phyloP scores from a whole-genome alignment of 2,113 vertebrate genomes.

The Marmota monax region DNA sequence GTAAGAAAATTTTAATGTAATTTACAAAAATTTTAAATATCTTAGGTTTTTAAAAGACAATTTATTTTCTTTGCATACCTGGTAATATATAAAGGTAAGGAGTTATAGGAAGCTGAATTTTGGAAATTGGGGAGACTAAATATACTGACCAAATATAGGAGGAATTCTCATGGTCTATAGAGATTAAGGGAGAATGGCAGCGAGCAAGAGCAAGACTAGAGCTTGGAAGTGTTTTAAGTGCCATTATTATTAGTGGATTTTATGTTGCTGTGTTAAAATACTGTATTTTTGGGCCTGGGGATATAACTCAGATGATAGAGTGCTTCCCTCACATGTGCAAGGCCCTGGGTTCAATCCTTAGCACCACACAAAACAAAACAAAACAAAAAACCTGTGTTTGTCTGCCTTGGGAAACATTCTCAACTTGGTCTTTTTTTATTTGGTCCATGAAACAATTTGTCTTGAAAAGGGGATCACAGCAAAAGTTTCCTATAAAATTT shows the following conservation, averaged over 20 bases:
- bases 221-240: background rate
- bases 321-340: too few relatives aligned
- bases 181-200: background rate
- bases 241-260: background rate
- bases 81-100: conserved; percentile 31
- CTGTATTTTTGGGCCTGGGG: background rate
- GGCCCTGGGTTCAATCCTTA: too few relatives aligned
- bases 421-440: conserved; percentile 13
- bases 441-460: background rate
- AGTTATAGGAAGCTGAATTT: background rate
- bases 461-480: conserved; percentile 14
- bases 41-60: background rate
- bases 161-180: background rate
- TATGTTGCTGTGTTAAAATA: background rate
- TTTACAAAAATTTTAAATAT: conserved; percentile 54
- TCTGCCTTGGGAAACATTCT: background rate
- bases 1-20: conserved; percentile 39
- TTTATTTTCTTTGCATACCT: background rate
- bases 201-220: background rate
- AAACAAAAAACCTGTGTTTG: background rate
- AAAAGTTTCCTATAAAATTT: conserved; percentile 22
- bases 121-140: background rate
- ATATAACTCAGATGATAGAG: too few relatives aligned
- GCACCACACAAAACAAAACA: too few relatives aligned
- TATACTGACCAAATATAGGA: background rate